Base-by-base conservation (phyloP, 2,888 invertebrate species). In the Xestia xanthographa region DNA sequence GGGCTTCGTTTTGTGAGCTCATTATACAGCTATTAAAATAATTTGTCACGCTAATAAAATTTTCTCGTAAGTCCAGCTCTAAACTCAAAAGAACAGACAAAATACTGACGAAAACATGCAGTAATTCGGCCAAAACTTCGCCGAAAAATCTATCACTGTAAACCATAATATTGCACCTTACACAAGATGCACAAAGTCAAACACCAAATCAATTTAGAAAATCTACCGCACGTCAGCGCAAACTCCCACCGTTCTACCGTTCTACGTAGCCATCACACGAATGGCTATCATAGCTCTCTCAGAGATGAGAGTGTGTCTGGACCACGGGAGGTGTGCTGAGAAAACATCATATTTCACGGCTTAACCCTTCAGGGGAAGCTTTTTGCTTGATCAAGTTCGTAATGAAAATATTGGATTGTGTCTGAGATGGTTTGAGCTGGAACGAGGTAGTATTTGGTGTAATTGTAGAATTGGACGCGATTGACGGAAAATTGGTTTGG, bases 321-420 rank as follows among this genome's bases (percentile, higher is more conserved):
- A 89, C 87, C 88, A 79, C 87, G 50, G 70, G 70, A 87, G 89
- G 87, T 89, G 84, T 83, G 71, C 80, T 71, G 75, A 84, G 91
- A 91, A 90, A 91, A 92, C 92, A 92, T 91, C 90, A 92, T 93
- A 92, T 92, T 90, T 93, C 92, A 93, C 82, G 86, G 88, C 90
- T 90, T 87, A 89, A 88, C 86, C 86, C 80, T 81, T 80, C 81
- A 77, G 53, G 26, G 60, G 70, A 78, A 80, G 82, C 79, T 85
- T 77, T 86, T 85, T 79, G 75, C 83, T 82, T 79, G 86, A 85
- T 85, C 84, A 84, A 77, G 83, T 87, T 80, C 63, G 72, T 82
- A 87, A 86, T 86, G 83, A 83, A 87, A 79, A 67, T 88, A 86
- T 87, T 83, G 84, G 87, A 88, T 90, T 84, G 86, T 87, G 80